Evolutionary conservation across 2,113 vertebrate species (phyloP).

Genomic region (Cryptotis parvus): DNA sequence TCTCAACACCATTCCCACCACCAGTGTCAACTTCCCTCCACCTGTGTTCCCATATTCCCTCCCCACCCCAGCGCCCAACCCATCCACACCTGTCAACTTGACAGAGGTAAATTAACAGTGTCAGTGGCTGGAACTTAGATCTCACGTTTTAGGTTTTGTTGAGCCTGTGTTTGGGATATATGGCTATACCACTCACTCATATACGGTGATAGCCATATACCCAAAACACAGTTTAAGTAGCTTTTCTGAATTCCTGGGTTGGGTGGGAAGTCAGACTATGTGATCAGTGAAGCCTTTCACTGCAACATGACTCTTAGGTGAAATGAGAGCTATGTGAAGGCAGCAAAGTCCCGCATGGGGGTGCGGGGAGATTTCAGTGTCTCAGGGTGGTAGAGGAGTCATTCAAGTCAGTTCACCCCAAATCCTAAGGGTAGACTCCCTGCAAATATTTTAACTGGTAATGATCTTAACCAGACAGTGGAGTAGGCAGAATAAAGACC

Average conservation of each 20-base stretch:
- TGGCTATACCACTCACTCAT: too few species aligned
- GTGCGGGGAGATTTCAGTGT: neutral
- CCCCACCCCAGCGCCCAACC: too few species aligned
- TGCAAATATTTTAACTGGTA: neutral
- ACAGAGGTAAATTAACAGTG: too few species aligned
- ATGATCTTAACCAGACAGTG: neutral
- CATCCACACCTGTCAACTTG: too few species aligned
- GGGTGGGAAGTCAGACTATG: neutral
- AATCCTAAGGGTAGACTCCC: neutral
- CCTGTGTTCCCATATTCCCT: too few species aligned
- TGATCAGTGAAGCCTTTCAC: neutral
- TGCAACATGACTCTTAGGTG: too few species aligned
- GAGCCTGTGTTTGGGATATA: too few species aligned
- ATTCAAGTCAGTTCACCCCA: neutral
- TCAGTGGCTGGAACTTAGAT: too few species aligned
- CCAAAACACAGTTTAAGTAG: neutral
- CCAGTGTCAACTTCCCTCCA: too few species aligned
- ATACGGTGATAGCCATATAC: too few species aligned
- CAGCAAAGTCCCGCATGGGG: neutral
- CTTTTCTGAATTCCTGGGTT: neutral
- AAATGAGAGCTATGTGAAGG: neutral
- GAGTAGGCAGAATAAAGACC: neutral
- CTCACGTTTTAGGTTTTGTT: too few species aligned
- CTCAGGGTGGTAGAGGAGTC: neutral
- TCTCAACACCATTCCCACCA: too few species aligned